phyloP scores from a whole-genome alignment of 2,797 vertebrate genomes.

The Takifugu rubripes region DNA sequence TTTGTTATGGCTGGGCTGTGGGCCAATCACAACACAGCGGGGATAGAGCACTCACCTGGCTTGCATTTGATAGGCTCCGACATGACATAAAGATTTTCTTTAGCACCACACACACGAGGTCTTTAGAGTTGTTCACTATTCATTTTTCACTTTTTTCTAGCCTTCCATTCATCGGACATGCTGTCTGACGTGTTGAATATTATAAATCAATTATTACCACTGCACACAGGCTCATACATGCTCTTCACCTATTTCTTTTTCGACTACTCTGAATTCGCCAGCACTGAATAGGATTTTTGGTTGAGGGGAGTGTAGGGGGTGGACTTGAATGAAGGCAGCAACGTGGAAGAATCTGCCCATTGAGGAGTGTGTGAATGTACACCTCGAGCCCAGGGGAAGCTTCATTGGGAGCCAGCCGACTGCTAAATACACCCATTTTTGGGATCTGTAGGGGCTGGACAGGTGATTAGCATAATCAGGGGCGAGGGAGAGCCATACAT shows the following conservation, averaged over 20 bases:
- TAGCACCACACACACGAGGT: not conserved
- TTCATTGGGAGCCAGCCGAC: conserved; percentile 97
- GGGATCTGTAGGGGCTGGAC: conserved; percentile 88
- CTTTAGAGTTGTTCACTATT: not conserved
- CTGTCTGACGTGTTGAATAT: conserved; percentile 70
- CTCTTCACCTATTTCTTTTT: conserved; percentile 50
- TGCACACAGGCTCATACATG: conserved; percentile 31
- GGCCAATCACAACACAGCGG: conserved; percentile 49
- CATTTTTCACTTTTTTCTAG: not conserved
- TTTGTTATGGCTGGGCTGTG: conserved; percentile 62
- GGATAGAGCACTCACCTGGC: conserved; percentile 45
- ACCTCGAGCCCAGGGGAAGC: conserved; percentile 97
- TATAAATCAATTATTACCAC: conserved; percentile 75
- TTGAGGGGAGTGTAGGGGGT: conserved; percentile 31
- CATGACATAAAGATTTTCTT: conserved; percentile 8
- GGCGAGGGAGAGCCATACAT: conserved; percentile 91
- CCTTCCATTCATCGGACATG: too few relatives aligned
- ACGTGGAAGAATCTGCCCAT: conserved; percentile 99
- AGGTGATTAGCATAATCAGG: conserved; percentile 99
- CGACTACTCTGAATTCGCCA: conserved; percentile 85
- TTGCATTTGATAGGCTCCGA: conserved; percentile 41
- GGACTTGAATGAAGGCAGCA: conserved; percentile 98
- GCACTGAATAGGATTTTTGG: conserved; percentile 91
- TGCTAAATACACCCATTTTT: conserved; percentile 99
- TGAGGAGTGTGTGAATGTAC: conserved; percentile 97